Evolutionary conservation across 2,888 invertebrate species (phyloP).

Genomic region (Acrobasis suavella): DNA sequence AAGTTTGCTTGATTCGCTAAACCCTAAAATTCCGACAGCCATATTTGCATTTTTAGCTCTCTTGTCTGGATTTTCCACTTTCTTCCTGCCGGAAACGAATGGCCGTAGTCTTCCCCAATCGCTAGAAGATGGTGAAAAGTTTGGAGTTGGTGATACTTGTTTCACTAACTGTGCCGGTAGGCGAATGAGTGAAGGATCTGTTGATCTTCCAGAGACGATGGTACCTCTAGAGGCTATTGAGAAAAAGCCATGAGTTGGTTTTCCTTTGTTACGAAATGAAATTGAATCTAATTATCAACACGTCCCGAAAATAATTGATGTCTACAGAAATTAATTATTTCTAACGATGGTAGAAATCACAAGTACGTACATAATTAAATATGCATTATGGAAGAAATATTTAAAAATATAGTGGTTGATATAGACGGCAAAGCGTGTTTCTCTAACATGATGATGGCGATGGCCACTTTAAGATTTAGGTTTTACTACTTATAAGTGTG

Average conservation of each 20-base stretch:
- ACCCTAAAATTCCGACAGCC: constrained; percentile 89
- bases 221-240: constrained; percentile 63
- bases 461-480: neutral
- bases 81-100: constrained; percentile 90
- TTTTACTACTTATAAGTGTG: neutral
- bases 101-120: constrained; percentile 92
- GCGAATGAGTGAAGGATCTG: constrained; percentile 63
- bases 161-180: constrained; percentile 85
- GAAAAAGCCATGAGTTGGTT: constrained; percentile 51
- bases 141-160: constrained; percentile 91
- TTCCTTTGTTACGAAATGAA: neutral
- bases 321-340: no score
- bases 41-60: constrained; percentile 89
- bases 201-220: constrained; percentile 71
- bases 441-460: no score
- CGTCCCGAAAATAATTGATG: no score
- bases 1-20: constrained; percentile 88
- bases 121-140: constrained; percentile 91
- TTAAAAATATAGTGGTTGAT: no score
- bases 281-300: neutral
- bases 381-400: no score
- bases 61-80: constrained; percentile 87
- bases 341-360: no score
- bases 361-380: no score
- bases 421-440: no score